phyloP scores from a whole-genome alignment of 2,797 vertebrate species.

The Scolopax rusticola region DNA sequence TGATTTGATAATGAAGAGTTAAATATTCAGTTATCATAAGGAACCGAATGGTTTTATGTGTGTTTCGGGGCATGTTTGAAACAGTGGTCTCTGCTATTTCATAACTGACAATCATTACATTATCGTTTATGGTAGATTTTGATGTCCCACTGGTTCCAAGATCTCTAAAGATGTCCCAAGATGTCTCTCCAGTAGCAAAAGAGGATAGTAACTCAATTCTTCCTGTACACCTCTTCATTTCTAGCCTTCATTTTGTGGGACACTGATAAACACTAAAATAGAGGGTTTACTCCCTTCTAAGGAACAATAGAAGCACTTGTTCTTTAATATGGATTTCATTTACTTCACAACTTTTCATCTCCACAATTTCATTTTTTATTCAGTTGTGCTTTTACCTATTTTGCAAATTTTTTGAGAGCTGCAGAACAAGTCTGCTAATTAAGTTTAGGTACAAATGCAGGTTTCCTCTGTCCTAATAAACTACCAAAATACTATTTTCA shows the following conservation, averaged over 20 bases:
- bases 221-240: neutral
- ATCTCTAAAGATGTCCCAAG: neutral
- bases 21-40: slow-evolving; percentile 3
- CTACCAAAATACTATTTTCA: neutral
- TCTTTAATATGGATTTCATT: neutral
- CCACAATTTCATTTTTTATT: neutral
- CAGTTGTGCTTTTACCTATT: neutral
- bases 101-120: neutral
- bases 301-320: neutral
- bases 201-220: neutral
- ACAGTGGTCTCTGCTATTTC: neutral
- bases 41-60: neutral
- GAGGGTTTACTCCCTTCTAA: neutral
- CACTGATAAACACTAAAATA: neutral
- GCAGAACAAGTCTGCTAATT: neutral
- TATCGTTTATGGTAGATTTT: neutral
- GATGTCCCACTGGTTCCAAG: neutral
- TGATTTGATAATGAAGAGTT: slow-evolving; percentile 12
- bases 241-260: neutral
- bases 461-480: neutral
- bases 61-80: neutral
- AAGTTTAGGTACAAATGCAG: neutral
- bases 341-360: neutral
- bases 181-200: neutral
- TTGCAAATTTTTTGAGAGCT: neutral